These are phyloP conservation scores for Drosophila sturtevanti DNA, from an alignment of 1,140 invertebrate genomes.

Conservation along the genomic window DNA sequence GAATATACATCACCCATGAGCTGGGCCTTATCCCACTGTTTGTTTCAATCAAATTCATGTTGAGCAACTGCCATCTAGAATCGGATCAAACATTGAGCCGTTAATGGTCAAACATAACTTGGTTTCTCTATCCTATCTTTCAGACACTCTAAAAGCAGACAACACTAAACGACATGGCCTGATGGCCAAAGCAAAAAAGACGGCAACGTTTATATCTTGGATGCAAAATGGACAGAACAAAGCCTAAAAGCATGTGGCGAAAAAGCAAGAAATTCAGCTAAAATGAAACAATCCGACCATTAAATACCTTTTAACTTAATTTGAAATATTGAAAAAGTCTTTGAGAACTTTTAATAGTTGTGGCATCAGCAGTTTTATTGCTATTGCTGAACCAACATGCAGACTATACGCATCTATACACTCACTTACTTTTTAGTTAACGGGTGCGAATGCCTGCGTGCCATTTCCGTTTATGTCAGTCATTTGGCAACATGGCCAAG, in stretches of 20 bases:
- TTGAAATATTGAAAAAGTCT: too few species aligned
- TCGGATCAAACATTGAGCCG: background rate
- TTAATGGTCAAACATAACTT: background rate
- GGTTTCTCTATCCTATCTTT: background rate
- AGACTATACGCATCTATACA: background rate
- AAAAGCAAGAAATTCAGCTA: background rate
- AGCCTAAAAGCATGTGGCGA: conserved; percentile 20
- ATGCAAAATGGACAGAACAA: background rate
- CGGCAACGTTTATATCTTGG: conserved; percentile 18
- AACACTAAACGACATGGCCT: background rate
- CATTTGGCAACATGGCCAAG: background rate
- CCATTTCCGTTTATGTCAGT: background rate
- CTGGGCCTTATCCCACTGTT: background rate
- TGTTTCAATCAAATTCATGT: background rate
- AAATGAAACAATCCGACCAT: background rate
- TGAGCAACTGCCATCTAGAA: background rate
- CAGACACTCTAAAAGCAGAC: conserved; percentile 41
- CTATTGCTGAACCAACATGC: background rate
- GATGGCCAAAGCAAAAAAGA: conserved; percentile 32
- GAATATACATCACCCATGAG: too few species aligned
- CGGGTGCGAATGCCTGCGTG: background rate
- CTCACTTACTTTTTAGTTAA: background rate
- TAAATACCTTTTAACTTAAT: background rate
- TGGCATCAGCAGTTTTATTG: background rate
- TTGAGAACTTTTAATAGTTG: too few species aligned